Base-by-base conservation (phyloP, 2,113 vertebrate species). In the Excalfactoria chinensis region DNA sequence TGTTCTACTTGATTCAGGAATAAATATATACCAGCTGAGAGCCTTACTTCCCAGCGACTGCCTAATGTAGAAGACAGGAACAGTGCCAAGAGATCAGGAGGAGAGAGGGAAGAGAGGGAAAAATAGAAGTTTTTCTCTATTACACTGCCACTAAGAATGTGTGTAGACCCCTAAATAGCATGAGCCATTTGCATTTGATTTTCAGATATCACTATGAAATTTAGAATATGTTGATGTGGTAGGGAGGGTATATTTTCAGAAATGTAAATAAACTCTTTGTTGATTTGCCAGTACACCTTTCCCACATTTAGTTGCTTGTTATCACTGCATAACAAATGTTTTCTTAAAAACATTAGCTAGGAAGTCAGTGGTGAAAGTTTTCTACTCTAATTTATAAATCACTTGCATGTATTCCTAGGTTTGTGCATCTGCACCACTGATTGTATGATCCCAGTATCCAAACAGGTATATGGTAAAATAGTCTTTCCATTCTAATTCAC, bases 161-260 rank as follows among this genome's bases (percentile, higher is more conserved):
- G 2, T 4, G 6, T 3, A 11, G 16, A 1, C 0, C 3, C 7
- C 37, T 60, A 62, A 68, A 30, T 23, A 46, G 21, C 53, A n/a
- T n/a, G 23, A 81, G 60, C 6, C 10, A 19, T 60, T 53, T 68
- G 21, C 44, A 62, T 69, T 69, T 55, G n/a, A 30, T 69, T 69
- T 23, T 48, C 46, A 46, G 22, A 41, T 48, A 55, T n/a, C 34
- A 62, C 40, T 69, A 5, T 17, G 63, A 68, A 41, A 35, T 34
- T 46, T 75, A 82, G 40, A 69, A 69, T 48, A 55, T 9, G 10
- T 55, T 48, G 46, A 41, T 2, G 1, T 40, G 11, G 34, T 20
- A 62, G 46, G 20, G 7, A 69, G 5, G 10, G 34, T 25, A 30
- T 34, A 22, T 55, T 74, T 68, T 46, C 46, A 75, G 55, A 53